Conservation (phyloP, 2,113 vertebrate species). For the Elaphurus davidianus region DNA sequence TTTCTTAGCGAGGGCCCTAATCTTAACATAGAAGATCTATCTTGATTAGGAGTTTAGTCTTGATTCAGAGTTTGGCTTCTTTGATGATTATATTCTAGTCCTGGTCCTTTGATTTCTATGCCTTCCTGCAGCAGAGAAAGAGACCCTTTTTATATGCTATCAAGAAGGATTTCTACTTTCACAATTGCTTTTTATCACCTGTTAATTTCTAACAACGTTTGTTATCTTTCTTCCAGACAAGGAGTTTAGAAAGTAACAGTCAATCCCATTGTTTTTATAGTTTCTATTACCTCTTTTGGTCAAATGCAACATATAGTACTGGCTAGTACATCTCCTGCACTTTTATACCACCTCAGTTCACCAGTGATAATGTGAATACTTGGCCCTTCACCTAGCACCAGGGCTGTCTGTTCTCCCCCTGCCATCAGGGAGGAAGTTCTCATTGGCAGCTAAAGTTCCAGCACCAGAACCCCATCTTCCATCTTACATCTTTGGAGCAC, state of each 20-base stretch:
- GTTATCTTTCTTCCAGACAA: not conserved
- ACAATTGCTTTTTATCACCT: not conserved
- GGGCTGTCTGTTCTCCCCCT: not conserved
- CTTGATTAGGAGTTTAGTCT: not conserved
- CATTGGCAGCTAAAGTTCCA: not conserved
- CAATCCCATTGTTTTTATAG: not conserved
- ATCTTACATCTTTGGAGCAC: not conserved
- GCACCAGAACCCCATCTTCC: not conserved
- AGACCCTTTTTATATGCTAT: not conserved
- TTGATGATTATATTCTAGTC: not conserved
- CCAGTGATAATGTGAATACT: not conserved
- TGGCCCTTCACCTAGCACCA: not conserved
- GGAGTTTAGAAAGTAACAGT: not conserved
- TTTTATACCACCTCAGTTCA: not conserved
- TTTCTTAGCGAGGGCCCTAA: not conserved
- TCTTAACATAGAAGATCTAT: not conserved
- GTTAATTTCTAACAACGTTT: not conserved
- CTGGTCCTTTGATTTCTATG: not conserved
- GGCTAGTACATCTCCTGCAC: too few species aligned
- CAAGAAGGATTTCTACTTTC: not conserved
- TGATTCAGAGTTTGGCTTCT: not conserved
- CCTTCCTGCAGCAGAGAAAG: not conserved
- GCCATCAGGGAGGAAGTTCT: not conserved
- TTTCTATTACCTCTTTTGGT: not conserved
- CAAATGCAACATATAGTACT: not conserved